Base-by-base conservation (phyloP, 2,113 vertebrate species). In the Cryptotis parvus region DNA sequence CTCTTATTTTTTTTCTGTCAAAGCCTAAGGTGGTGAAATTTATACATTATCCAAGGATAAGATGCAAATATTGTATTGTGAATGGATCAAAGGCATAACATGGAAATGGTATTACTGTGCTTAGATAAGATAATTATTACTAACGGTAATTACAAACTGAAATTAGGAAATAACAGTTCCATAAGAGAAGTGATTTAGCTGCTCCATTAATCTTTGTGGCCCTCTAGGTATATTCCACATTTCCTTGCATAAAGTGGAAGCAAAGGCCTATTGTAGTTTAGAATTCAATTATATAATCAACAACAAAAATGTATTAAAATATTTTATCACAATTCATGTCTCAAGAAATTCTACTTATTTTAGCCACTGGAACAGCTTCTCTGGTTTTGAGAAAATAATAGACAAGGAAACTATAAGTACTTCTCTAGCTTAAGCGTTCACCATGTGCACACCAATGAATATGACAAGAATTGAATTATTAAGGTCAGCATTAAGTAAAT, bases 61-160 rank as follows among this genome's bases (percentile, higher is more conserved):
- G 75, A 52, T 39, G 89, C 15, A 73, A 89, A 90, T 45, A 65
- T 3, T 83, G 18, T 58, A 70, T n/a, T 63, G 52, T 85, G 66
- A 68, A 29, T 41, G 45, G 83, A 74, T 29, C 43, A 97, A 95
- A 95, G 75, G 95, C 97, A 97, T 94, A 91, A 93, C 95, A 96
- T 78, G n/a, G 87, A 94, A 97, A 97, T 91, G 73, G 9, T 61
- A 69, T 72, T 96, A 80, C 97, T 97, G 94, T 65, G 49, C 27
- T 86, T 45, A 72, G 65, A 96, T 97, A 94, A 98, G 97, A 98
- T 97, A 98, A 97, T 97, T 95, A 98, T 98, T 94, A 89, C 69
- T 89, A 78, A 72, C 93, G 94, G 96, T 97, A 97, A 98, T 97
- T 97, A 96, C 89, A 96, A 97, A 95, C 84, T 96, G 90, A 98